phyloP scores from a whole-genome alignment of 1,140 invertebrate genomes.

The Diabrotica virgifera region DNA sequence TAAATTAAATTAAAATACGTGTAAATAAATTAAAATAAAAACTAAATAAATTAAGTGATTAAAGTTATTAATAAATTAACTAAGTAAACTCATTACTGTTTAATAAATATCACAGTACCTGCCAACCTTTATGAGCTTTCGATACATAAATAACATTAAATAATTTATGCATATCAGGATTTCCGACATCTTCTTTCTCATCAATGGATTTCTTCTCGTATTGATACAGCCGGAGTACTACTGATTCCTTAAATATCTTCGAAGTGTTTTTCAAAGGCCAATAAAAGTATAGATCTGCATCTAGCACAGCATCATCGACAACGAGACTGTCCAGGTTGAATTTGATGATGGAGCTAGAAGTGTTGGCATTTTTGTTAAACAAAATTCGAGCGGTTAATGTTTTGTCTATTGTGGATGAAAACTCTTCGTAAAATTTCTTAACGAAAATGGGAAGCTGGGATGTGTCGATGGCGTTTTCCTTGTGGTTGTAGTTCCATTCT shows the following conservation, averaged over 20 bases:
- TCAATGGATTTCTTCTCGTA: constrained; percentile 27
- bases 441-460: constrained; percentile 26
- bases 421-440: constrained; percentile 29
- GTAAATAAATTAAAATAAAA: no score
- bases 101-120: constrained; percentile 27
- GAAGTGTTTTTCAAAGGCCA: constrained; percentile 33
- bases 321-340: constrained; percentile 35
- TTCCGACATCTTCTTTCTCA: constrained; percentile 32
- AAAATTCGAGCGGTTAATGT: constrained; percentile 26
- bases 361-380: constrained; percentile 31
- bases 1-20: no score
- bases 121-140: constrained; percentile 39
- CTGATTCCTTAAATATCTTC: constrained; percentile 31
- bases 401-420: constrained; percentile 13
- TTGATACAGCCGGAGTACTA: constrained; percentile 34
- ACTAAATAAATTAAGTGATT: no score
- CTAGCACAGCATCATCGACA: constrained; percentile 21
- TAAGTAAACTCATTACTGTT: no score
- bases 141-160: constrained; percentile 42
- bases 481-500: constrained; percentile 33
- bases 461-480: constrained; percentile 19
- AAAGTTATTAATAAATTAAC: no score
- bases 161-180: constrained; percentile 41
- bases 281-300: constrained; percentile 41
- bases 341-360: constrained; percentile 29